Conservation (phyloP, 1,140 invertebrate species). For the Steinernema feltiae region DNA sequence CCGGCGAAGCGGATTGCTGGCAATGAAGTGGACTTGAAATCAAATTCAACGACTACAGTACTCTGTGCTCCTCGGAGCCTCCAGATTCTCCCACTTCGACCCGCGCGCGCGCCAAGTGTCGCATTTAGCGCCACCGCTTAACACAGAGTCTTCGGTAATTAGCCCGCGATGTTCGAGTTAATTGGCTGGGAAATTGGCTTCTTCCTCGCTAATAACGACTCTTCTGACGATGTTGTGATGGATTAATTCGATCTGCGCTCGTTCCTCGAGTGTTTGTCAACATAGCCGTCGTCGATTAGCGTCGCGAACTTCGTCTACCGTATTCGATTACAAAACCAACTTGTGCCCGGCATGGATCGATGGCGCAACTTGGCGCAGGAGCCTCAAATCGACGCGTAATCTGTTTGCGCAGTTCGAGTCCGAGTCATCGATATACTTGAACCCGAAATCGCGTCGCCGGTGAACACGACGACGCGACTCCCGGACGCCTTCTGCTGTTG, state of each 20-base stretch:
- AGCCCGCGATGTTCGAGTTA: not conserved
- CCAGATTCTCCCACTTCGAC: not conserved
- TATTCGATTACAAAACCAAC: too few species aligned
- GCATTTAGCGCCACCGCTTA: not conserved
- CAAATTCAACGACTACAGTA: too few species aligned
- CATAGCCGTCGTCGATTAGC: too few species aligned
- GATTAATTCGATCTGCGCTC: not conserved
- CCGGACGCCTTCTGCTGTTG: slow-evolving; percentile 9
- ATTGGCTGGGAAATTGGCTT: not conserved
- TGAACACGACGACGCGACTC: not conserved
- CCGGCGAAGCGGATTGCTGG: too few species aligned
- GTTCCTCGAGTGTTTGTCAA: not conserved
- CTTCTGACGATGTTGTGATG: not conserved
- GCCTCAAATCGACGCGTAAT: not conserved
- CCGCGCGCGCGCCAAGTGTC: not conserved
- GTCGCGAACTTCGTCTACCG: too few species aligned
- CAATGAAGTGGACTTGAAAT: too few species aligned
- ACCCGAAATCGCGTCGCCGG: not conserved
- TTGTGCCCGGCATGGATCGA: too few species aligned
- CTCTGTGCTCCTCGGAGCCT: not conserved
- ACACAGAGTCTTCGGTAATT: not conserved
- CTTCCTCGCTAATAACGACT: too few species aligned
- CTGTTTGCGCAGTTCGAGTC: not conserved
- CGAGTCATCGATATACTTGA: slow-evolving; percentile 9
- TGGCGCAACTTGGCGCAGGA: not conserved